Evolutionary conservation across 2,113 vertebrate species (phyloP), one percentile per base, ranked within the genome.

Genomic region (Tragulus kanchil): DNA sequence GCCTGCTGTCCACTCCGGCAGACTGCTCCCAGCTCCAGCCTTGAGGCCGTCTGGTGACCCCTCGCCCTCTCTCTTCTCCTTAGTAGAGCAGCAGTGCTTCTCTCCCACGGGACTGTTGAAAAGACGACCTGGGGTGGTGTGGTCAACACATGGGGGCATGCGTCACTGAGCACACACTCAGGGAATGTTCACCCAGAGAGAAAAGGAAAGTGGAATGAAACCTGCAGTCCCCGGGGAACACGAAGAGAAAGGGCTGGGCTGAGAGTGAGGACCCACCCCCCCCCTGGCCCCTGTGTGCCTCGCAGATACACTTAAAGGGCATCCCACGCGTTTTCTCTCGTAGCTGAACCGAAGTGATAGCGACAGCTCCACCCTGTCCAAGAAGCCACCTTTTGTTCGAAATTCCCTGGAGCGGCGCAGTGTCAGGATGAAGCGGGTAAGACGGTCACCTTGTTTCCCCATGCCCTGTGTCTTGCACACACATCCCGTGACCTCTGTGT

Each of bases 261-360:
- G 15, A n/a, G 31, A 5, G 2, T 25, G 26, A 17, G 31, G 50
- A 6, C 25, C 4, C 3, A 16, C 54, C 61, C 23, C n/a, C 56
- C 54, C 56, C 25, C n/a, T 8, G 45, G 54, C 61, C 86, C 16
- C 21, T 3, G 36, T 1, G 28, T 16, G 54, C 86, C 56, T 69
- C 59, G 31, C 9, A 8, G 31, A 48, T 9, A 16, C 5, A 1
- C 9, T 5, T 4, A 28, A n/a, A 78, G 50, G 48, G 59, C n/a
- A 4, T 23, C 65, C 58, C n/a, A 1, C 1, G 15, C 28, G 11
- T 75, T 97, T 93, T 90, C 6, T 59, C 95, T 93, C 85, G 0
- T 98, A 99, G 99, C 99, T 99, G 83, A 99, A 99, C 92, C 99
- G 99, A 95, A 99, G 99, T 2, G 99, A 99, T 42, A 99, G 99